A percentile compares a stretch with the other conserved stretches of the same genome.
Conservation (phyloP, 2,888 invertebrate genomes). For the Elmis aenea region DNA sequence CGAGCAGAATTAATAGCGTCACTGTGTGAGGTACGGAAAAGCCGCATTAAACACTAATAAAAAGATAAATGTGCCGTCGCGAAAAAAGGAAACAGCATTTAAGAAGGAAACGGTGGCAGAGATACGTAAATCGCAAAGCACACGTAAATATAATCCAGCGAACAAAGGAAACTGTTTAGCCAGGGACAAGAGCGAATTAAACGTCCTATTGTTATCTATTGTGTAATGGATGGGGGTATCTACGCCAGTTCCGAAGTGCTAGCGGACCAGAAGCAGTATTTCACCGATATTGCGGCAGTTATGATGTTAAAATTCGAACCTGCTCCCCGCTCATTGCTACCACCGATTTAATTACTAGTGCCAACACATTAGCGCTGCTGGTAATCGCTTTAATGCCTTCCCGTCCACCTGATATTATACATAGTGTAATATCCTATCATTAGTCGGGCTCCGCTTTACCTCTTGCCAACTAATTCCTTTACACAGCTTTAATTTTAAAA, state of each 20-base stretch:
- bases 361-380: constrained; percentile 34
- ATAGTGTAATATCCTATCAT: constrained; percentile 22
- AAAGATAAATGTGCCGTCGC: constrained; percentile 26
- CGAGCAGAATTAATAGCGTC: constrained; percentile 7
- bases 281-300: constrained; percentile 39
- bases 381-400: constrained; percentile 35
- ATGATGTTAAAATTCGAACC: constrained; percentile 31
- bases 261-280: constrained; percentile 32
- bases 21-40: constrained; percentile 10
- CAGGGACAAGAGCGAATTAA: constrained; percentile 44
- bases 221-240: constrained; percentile 43
- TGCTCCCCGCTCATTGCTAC: constrained; percentile 20
- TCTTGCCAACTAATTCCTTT: constrained; percentile 20
- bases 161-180: constrained; percentile 45
- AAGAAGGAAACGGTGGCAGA: constrained; percentile 27
- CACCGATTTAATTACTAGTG: constrained; percentile 33
- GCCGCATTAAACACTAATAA: constrained; percentile 26
- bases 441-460: constrained; percentile 20
- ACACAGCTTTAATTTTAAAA: constrained; percentile 19
- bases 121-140: constrained; percentile 36
- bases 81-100: constrained; percentile 21
- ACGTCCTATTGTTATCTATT: constrained; percentile 44
- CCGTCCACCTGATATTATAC: constrained; percentile 24
- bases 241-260: constrained; percentile 38
- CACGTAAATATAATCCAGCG: constrained; percentile 38